Percentiles rank a stretch among this genome's conserved stretches.
Evolutionary conservation across 1,140 invertebrate species (phyloP).

Genomic region (Trigoniulus corallinus): DNA sequence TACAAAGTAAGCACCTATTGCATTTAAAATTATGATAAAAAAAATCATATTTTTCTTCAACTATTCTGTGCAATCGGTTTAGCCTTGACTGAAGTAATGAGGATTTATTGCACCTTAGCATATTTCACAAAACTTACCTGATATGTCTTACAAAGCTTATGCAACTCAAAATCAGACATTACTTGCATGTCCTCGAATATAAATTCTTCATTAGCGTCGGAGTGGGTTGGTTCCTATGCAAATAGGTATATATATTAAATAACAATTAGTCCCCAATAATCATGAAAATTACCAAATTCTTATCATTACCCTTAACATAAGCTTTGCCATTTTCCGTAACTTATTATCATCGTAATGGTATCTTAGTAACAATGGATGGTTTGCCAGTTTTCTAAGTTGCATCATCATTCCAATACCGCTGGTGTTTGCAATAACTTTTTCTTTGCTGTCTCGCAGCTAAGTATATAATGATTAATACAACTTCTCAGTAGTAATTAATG

Average conservation of each 20-base stretch:
- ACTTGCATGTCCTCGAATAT: conserved; percentile 71
- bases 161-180: conserved; percentile 82
- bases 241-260: background rate
- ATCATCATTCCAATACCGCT: conserved; percentile 67
- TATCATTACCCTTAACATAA: conserved; percentile 38
- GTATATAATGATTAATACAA: no score
- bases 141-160: conserved; percentile 49
- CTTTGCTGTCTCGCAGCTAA: conserved; percentile 2
- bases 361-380: conserved; percentile 68
- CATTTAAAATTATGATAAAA: no score
- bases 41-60: no score
- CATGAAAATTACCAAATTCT: background rate
- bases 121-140: conserved; percentile 29
- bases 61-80: no score
- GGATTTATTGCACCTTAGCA: no score
- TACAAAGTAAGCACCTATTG: no score
- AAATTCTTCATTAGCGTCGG: conserved; percentile 61
- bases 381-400: conserved; percentile 70
- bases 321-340: conserved; percentile 47
- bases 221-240: conserved; percentile 42
- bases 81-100: no score
- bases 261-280: no score
- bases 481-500: no score
- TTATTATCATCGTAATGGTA: conserved; percentile 56
- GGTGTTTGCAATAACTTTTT: conserved; percentile 22